Evolutionary conservation across 2,113 vertebrate species (phyloP).

Genomic region (Varanus komodoensis): DNA sequence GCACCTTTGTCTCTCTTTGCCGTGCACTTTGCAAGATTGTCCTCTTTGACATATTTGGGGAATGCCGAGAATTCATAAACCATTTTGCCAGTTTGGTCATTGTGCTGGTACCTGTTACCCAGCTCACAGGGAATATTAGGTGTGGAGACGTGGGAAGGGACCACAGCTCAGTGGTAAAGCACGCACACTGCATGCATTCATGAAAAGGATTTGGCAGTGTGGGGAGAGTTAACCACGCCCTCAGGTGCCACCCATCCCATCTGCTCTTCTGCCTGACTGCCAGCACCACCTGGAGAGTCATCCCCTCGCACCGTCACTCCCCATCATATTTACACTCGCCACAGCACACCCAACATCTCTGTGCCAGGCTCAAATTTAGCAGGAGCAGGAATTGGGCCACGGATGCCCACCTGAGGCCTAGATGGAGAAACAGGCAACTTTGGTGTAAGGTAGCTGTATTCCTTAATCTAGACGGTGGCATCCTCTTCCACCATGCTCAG

Average conservation of each 20-base stretch:
- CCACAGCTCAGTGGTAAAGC: background rate
- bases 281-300: background rate
- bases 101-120: background rate
- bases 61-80: background rate
- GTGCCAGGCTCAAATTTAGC: background rate
- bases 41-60: accelerated
- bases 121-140: background rate
- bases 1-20: accelerated
- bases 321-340: background rate
- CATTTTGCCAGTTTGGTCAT: background rate
- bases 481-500: background rate
- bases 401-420: background rate
- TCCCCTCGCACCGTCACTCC: background rate
- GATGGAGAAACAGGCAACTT: background rate
- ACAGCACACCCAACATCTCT: background rate
- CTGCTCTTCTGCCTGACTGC: background rate
- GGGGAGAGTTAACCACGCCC: background rate
- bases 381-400: background rate
- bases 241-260: too few relatives aligned
- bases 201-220: background rate
- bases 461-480: background rate
- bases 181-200: background rate
- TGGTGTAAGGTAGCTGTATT: background rate
- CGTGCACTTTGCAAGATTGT: accelerated
- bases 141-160: background rate